phyloP scores from a whole-genome alignment of 2,113 vertebrate genomes.

The Chaenocephalus aceratus region DNA sequence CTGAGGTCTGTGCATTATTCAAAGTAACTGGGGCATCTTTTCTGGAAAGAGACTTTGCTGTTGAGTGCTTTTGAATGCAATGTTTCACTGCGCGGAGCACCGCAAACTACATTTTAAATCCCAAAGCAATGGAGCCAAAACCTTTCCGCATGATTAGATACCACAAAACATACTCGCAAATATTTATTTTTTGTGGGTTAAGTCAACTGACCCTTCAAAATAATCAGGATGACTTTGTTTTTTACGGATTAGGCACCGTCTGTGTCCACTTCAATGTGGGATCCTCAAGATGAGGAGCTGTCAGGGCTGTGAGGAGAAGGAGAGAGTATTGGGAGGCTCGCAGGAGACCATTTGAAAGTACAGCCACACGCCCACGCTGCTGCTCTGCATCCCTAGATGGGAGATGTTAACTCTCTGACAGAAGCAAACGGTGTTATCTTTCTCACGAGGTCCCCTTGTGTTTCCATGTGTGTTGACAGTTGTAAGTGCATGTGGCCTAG shows the following conservation, averaged over 20 bases:
- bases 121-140: background rate
- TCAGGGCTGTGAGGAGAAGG: background rate
- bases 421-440: constrained; percentile 3
- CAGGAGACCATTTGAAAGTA: constrained; percentile 10
- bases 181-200: background rate
- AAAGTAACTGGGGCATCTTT: background rate
- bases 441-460: background rate
- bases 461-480: background rate
- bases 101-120: background rate
- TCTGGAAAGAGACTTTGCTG: background rate
- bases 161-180: background rate
- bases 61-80: background rate
- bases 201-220: background rate
- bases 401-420: constrained; percentile 14
- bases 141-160: background rate
- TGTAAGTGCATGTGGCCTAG: background rate
- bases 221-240: background rate
- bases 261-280: background rate
- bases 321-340: background rate
- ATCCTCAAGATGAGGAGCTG: background rate
- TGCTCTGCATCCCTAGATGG: constrained; percentile 8
- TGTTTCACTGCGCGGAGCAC: background rate
- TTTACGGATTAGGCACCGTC: background rate
- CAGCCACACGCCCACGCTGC: background rate
- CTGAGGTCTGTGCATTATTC: constrained; percentile 4